Percentiles rank a stretch among this genome's conserved stretches.
phyloP scores from a whole-genome alignment of 2,797 vertebrate species.

The Erethizon dorsatum region DNA sequence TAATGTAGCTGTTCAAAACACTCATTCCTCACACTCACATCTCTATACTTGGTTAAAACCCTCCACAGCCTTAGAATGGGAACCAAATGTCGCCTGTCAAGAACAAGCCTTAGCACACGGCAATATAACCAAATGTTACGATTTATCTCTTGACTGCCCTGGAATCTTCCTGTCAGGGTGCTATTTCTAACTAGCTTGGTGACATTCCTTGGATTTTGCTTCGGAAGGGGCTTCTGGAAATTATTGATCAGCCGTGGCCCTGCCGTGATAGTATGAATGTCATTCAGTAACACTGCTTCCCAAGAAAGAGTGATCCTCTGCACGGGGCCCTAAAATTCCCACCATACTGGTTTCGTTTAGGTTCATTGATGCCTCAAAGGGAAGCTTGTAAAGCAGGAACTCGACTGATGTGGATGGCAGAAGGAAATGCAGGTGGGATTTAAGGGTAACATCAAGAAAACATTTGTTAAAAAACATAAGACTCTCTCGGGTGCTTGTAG shows the following conservation, averaged over 20 bases:
- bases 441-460: constrained; percentile 77
- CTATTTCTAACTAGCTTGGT: constrained; percentile 73
- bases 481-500: constrained; percentile 63
- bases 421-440: constrained; percentile 40
- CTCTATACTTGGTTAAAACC: constrained; percentile 76
- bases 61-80: constrained; percentile 71
- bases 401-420: background rate
- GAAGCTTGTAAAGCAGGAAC: constrained; percentile 67
- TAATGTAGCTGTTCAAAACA: constrained; percentile 75
- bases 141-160: constrained; percentile 72
- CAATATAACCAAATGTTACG: constrained; percentile 85
- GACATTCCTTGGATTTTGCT: constrained; percentile 68
- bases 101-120: constrained; percentile 73
- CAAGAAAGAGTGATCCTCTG: constrained; percentile 23
- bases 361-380: constrained; percentile 71
- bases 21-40: constrained; percentile 43
- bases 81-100: constrained; percentile 84
- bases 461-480: constrained; percentile 75
- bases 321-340: constrained; percentile 65
- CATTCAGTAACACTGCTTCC: constrained; percentile 44
- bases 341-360: constrained; percentile 67
- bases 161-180: constrained; percentile 79
- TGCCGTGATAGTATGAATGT: constrained; percentile 67
- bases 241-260: constrained; percentile 75
- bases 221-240: constrained; percentile 70